Percentiles rank a stretch among this genome's conserved stretches.
These are phyloP conservation scores for Ceyx margarethae DNA, from an alignment of 2,113 vertebrate genomes.

Conservation along the genomic window DNA sequence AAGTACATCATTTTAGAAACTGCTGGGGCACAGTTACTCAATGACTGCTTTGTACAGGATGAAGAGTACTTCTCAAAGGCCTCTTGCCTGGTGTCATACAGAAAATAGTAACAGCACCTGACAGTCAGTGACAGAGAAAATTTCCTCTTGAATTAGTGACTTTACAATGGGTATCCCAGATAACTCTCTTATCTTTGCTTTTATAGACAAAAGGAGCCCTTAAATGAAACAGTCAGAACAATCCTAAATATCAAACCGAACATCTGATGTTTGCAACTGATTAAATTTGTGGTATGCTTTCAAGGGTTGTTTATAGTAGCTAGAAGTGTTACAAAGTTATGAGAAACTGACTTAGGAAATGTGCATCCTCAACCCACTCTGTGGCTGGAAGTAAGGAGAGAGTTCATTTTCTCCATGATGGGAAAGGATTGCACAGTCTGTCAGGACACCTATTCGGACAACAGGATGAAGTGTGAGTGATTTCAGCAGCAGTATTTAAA, in stretches of 20 bases:
- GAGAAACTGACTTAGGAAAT: constrained; percentile 53
- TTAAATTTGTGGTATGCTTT: constrained; percentile 5
- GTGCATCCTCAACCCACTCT: constrained; percentile 16
- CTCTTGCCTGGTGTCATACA: constrained; percentile 18
- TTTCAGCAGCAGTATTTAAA: constrained; percentile 38
- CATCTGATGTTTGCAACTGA: constrained; percentile 37
- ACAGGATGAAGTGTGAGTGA: not conserved
- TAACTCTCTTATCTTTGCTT: constrained; percentile 45
- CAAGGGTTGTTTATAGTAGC: not conserved
- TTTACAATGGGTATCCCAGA: constrained; percentile 22
- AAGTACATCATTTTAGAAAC: constrained; percentile 1
- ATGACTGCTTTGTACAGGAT: not conserved
- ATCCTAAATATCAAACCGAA: constrained; percentile 43
- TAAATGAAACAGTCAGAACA: not conserved
- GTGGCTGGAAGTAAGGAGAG: constrained; percentile 21
- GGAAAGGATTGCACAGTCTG: not conserved
- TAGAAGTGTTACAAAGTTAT: not conserved
- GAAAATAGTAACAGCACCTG: constrained; percentile 53
- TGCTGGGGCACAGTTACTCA: not conserved
- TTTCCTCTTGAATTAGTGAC: constrained; percentile 30
- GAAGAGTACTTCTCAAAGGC: constrained; percentile 31
- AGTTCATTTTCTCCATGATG: not conserved
- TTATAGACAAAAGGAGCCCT: constrained; percentile 29
- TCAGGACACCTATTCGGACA: constrained; percentile 41
- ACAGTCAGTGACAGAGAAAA: constrained; percentile 37